Conservation (phyloP, 2,888 invertebrate species). For the Tenthredo livida region DNA sequence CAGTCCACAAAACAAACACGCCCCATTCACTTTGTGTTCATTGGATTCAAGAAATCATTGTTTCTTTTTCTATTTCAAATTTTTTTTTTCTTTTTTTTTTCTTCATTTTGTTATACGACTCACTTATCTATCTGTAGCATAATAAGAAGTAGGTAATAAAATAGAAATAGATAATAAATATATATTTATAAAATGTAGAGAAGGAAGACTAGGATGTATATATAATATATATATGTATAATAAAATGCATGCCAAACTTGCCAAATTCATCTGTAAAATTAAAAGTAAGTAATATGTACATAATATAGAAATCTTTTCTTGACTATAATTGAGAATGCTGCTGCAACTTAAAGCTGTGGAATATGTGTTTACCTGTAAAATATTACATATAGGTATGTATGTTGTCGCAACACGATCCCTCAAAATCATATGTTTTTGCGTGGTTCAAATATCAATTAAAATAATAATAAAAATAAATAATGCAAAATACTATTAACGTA, state of each 20-base stretch:
- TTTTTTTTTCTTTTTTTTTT: neutral
- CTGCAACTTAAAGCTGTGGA: neutral
- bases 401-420: slow-evolving; percentile 30
- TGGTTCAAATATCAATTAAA: slow-evolving; percentile 29
- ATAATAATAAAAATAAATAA: slow-evolving; percentile 50
- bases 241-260: slow-evolving; percentile 27
- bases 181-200: neutral
- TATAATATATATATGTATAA: neutral
- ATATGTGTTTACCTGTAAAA: slow-evolving; percentile 44
- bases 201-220: neutral
- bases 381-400: neutral
- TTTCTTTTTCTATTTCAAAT: slow-evolving; percentile 7
- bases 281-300: neutral
- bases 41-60: slow-evolving; percentile 57
- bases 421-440: slow-evolving; percentile 42
- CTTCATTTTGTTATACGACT: slow-evolving; percentile 23
- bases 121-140: slow-evolving; percentile 46
- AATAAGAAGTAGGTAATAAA: slow-evolving; percentile 23
- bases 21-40: slow-evolving; percentile 73
- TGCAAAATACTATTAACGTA: slow-evolving; percentile 18
- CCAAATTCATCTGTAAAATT: slow-evolving; percentile 29
- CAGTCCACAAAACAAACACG: slow-evolving; percentile 78
- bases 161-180: slow-evolving; percentile 14
- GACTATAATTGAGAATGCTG: neutral
- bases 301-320: slow-evolving; percentile 56